A percentile compares a stretch with the other conserved stretches of the same genome.
Conservation (phyloP, 2,113 vertebrate genomes). For the Poeciliopsis retropinna region DNA sequence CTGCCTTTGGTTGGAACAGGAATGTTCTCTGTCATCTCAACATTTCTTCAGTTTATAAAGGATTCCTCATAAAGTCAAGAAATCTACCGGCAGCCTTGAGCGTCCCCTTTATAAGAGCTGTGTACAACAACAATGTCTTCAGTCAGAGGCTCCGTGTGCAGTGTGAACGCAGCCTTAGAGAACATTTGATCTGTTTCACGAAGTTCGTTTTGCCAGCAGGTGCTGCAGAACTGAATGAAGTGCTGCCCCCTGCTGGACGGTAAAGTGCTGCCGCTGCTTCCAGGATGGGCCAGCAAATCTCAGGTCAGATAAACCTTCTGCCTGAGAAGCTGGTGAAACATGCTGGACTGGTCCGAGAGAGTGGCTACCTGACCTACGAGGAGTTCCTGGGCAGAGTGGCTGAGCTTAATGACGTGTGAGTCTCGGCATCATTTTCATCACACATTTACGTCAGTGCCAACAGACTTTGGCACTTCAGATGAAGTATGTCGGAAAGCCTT, state of each 20-base stretch:
- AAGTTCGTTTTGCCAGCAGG: conserved; percentile 61
- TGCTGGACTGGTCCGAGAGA: conserved; percentile 89
- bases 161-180: no score
- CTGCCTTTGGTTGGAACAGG: no score
- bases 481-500: no score
- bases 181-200: neutral
- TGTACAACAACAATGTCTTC: no score
- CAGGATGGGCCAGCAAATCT: conserved; percentile 95
- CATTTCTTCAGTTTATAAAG: no score
- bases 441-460: no score
- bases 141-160: no score
- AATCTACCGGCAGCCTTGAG: no score
- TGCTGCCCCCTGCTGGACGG: conserved; percentile 54
- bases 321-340: conserved; percentile 97
- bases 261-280: conserved; percentile 40
- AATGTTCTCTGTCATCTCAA: no score
- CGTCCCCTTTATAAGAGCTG: no score
- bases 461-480: no score
- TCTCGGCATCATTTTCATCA: neutral
- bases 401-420: conserved; percentile 98
- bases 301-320: conserved; percentile 90
- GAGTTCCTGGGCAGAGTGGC: conserved; percentile 97
- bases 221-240: conserved; percentile 78
- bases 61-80: no score
- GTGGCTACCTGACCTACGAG: conserved; percentile 93